Conservation (phyloP, 2,113 vertebrate species). For the Ameiurus melas region DNA sequence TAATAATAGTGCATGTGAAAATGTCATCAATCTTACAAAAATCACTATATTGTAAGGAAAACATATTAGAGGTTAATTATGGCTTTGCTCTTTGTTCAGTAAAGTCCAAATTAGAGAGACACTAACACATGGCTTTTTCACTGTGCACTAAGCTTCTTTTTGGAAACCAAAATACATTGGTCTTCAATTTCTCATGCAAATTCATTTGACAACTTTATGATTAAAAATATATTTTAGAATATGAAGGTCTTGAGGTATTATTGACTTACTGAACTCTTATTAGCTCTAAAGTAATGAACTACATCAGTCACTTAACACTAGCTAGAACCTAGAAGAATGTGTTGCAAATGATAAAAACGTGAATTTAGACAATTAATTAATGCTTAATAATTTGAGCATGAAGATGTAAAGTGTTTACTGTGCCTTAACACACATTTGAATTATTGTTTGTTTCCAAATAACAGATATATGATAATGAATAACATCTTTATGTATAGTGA, state of each 20-base stretch:
- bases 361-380: not conserved
- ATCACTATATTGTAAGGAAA: not conserved
- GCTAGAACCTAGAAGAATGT: not conserved
- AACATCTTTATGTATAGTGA: not conserved
- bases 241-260: not conserved
- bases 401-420: not conserved
- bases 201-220: not conserved
- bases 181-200: not conserved
- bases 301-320: not conserved
- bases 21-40: not conserved
- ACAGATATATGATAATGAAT: not conserved
- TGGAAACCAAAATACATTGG: not conserved
- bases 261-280: not conserved
- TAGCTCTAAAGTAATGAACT: not conserved
- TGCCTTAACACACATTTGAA: not conserved
- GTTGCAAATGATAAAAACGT: not conserved
- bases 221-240: not conserved
- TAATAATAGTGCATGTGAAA: not conserved
- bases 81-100: not conserved
- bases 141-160: not conserved
- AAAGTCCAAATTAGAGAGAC: not conserved
- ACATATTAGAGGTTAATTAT: not conserved
- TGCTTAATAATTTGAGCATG: not conserved
- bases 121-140: not conserved
- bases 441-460: not conserved